These are phyloP conservation scores for Holothuria scabra DNA, from an alignment of 53 echinoderm and acorn worm species.

Conservation along the genomic window DNA sequence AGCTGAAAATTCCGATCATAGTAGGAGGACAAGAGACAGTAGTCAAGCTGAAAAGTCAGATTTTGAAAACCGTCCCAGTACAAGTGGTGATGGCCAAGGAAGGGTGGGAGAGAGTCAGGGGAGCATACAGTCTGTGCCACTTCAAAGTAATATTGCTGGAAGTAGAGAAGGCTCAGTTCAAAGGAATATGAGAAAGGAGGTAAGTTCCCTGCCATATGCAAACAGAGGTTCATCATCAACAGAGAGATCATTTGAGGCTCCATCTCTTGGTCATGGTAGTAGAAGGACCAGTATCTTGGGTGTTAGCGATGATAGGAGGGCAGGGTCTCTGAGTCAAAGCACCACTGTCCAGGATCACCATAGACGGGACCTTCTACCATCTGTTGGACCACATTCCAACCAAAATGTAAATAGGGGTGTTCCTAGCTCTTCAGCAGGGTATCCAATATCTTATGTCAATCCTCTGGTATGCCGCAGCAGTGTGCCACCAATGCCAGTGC, in stretches of 20 bases:
- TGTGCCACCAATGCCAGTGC: constrained; percentile 27
- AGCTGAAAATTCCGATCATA: no score
- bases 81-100: background rate
- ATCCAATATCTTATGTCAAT: constrained; percentile 16
- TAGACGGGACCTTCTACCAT: background rate
- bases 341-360: background rate
- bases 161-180: constrained; percentile 61
- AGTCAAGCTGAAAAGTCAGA: no score
- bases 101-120: background rate
- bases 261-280: background rate
- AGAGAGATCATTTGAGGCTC: background rate
- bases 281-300: background rate
- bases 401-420: constrained; percentile 10
- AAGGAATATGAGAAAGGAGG: background rate
- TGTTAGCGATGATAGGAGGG: background rate
- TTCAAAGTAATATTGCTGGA: constrained; percentile 80
- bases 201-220: background rate
- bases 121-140: constrained; percentile 84
- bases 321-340: background rate
- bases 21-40: no score
- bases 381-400: background rate
- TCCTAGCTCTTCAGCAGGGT: constrained; percentile 25
- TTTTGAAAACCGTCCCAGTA: background rate
- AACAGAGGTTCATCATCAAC: background rate
- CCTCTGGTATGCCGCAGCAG: constrained; percentile 9